Percentiles rank a stretch among this genome's conserved stretches.
Evolutionary conservation across 1,140 invertebrate genomes (phyloP).

Genomic region (Apolygus lucorum): DNA sequence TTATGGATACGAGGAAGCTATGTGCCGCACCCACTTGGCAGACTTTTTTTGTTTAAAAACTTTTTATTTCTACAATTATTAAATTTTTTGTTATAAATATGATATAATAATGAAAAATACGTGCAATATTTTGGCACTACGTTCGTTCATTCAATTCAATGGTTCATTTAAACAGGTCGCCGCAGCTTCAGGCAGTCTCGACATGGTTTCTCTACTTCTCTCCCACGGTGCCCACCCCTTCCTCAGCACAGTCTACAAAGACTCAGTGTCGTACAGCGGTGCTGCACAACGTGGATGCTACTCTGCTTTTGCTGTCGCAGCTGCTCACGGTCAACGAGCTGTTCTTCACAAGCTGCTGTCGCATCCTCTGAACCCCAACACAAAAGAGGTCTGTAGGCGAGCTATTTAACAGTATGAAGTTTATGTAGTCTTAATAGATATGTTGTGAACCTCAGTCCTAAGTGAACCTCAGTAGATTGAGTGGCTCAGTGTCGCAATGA

Average conservation of each 20-base stretch:
- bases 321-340: constrained; percentile 68
- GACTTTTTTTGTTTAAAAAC: too few species aligned
- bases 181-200: constrained; percentile 67
- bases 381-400: constrained; percentile 55
- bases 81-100: too few species aligned
- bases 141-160: constrained; percentile 23
- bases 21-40: too few species aligned
- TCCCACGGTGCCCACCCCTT: constrained; percentile 79
- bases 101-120: not conserved
- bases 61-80: too few species aligned
- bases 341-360: constrained; percentile 69
- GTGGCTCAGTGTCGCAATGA: too few species aligned
- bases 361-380: constrained; percentile 55
- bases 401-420: too few species aligned
- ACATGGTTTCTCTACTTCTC: constrained; percentile 68
- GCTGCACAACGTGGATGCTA: constrained; percentile 74
- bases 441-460: too few species aligned
- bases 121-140: too few species aligned
- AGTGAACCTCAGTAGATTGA: too few species aligned
- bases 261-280: constrained; percentile 72
- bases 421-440: too few species aligned
- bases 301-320: constrained; percentile 75
- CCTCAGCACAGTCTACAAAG: constrained; percentile 70
- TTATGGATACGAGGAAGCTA: too few species aligned
- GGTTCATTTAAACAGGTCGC: constrained; percentile 55